These are phyloP conservation scores for Amblyjoppa fuscipennis DNA, from an alignment of 2,888 invertebrate genomes.

Conservation along the genomic window DNA sequence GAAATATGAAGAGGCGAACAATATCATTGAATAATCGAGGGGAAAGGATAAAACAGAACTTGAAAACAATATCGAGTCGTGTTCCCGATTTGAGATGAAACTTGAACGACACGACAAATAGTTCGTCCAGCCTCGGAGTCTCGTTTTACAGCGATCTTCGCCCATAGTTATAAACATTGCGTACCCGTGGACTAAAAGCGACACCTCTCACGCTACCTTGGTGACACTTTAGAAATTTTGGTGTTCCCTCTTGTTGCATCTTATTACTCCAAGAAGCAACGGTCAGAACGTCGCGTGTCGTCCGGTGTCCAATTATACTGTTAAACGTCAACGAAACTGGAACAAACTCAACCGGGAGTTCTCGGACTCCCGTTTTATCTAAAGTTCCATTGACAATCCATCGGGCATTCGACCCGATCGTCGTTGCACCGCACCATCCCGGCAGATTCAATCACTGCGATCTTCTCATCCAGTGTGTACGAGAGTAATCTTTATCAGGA, in stretches of 20 bases:
- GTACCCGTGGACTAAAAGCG: conserved; percentile 83
- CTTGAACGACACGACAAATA: neutral
- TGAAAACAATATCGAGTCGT: neutral
- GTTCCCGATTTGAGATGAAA: neutral
- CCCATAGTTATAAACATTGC: conserved; percentile 33
- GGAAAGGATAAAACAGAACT: neutral
- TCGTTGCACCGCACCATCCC: conserved; percentile 44
- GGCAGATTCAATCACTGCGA: conserved; percentile 39
- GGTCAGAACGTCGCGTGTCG: neutral
- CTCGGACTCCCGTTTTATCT: conserved; percentile 28
- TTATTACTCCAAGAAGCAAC: conserved; percentile 38
- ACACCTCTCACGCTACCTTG: conserved; percentile 83
- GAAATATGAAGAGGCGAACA: neutral
- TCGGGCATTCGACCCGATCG: conserved; percentile 53
- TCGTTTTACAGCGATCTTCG: too few relatives aligned
- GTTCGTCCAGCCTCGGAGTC: too few relatives aligned
- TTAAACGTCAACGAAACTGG: conserved; percentile 1
- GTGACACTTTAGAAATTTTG: conserved; percentile 83
- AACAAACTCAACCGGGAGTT: conserved; percentile 3
- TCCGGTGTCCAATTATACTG: neutral
- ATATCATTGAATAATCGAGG: neutral
- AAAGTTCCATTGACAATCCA: conserved; percentile 47
- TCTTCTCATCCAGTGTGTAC: neutral
- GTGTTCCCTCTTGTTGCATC: conserved; percentile 84
- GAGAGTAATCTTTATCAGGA: neutral